Evolutionary conservation across 1,140 invertebrate species (phyloP).

Genomic region (Drosophila watanabei): DNA sequence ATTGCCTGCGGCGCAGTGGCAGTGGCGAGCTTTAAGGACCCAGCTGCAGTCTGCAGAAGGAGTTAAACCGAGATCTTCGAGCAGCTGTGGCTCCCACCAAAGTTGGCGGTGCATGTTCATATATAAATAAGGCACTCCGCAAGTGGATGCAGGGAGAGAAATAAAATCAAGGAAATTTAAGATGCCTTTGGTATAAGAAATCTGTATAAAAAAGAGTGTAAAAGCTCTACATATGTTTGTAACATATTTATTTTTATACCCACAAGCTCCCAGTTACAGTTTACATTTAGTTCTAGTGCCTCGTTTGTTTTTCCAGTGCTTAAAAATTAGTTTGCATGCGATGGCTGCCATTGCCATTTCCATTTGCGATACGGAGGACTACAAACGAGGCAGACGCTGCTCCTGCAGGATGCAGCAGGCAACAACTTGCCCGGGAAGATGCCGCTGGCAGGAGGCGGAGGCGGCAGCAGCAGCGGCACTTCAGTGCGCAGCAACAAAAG

Average conservation of each 20-base stretch:
- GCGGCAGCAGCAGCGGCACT: constrained; percentile 48
- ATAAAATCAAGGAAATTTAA: not conserved
- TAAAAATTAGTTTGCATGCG: constrained; percentile 77
- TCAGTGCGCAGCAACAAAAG: constrained; percentile 80
- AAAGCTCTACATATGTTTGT: not conserved
- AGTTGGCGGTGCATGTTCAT: constrained; percentile 18
- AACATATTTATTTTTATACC: not conserved
- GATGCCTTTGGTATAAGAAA: not conserved
- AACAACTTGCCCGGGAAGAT: constrained; percentile 51
- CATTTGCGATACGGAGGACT: constrained; percentile 55
- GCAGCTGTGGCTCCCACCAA: constrained; percentile 27
- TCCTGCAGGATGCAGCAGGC: constrained; percentile 24
- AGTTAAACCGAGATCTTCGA: constrained; percentile 2
- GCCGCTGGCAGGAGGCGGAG: constrained; percentile 20
- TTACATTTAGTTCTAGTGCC: not conserved
- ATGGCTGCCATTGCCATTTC: constrained; percentile 44
- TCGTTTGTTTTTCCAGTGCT: not conserved
- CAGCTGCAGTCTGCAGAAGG: constrained; percentile 35
- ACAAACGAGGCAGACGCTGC: constrained; percentile 5
- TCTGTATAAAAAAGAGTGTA: not conserved
- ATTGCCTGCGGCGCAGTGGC: constrained; percentile 26
- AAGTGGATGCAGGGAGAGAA: constrained; percentile 2
- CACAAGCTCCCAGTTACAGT: too few species aligned
- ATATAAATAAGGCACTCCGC: constrained; percentile 47
- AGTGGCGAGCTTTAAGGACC: constrained; percentile 49